Conservation (phyloP, 2,113 vertebrate genomes). For the Tetrao urogallus region DNA sequence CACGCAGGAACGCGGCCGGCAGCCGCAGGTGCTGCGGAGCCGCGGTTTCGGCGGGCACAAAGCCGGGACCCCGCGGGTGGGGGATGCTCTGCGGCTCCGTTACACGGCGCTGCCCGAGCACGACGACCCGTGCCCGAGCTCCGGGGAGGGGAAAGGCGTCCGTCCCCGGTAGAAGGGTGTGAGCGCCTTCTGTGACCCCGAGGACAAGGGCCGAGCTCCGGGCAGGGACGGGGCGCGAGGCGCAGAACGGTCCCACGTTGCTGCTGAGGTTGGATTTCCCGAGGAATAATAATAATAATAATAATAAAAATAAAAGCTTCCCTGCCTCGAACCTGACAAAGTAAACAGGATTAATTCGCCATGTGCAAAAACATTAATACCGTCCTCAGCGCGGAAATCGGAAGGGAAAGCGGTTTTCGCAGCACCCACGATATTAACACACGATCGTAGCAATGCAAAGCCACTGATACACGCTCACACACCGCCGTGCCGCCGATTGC, state of each 20-base stretch:
- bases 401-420: conserved; percentile 38
- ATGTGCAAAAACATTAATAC: conserved; percentile 41
- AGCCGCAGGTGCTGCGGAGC: too few relatives aligned
- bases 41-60: neutral
- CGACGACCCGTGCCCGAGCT: too few relatives aligned
- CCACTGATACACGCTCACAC: conserved; percentile 41
- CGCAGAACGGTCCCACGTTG: neutral
- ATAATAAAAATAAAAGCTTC: conserved; percentile 7
- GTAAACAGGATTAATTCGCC: conserved; percentile 71
- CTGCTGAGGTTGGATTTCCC: conserved; percentile 56
- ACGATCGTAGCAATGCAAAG: conserved; percentile 44
- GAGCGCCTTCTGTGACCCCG: conserved; percentile 2
- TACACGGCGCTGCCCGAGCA: neutral
- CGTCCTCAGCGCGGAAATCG: conserved; percentile 31
- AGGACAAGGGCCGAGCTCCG: conserved; percentile 17
- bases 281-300: neutral
- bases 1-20: too few relatives aligned
- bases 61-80: neutral
- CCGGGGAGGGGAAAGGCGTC: neutral
- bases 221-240: neutral
- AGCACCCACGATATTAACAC: conserved; percentile 9
- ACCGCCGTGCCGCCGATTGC: conserved; percentile 53
- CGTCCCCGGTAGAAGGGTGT: neutral
- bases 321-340: conserved; percentile 55
- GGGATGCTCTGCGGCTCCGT: neutral